phyloP scores from a whole-genome alignment of 1,140 invertebrate genomes.

The Sminthurinus signatus region DNA sequence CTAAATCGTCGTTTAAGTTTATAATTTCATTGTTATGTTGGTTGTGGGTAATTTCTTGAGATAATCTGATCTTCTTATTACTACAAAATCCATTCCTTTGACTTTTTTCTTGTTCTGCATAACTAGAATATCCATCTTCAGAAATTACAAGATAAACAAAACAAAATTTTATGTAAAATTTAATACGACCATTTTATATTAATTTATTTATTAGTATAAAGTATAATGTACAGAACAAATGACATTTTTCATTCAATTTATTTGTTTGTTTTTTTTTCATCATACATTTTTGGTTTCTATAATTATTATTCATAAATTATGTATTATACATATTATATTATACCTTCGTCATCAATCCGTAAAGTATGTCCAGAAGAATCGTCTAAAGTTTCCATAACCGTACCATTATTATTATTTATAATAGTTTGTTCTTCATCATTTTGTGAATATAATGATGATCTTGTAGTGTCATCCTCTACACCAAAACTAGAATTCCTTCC shows the following conservation, averaged over 20 bases:
- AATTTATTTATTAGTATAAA: no score
- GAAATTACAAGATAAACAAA: slow-evolving; percentile 8
- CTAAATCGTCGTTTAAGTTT: no score
- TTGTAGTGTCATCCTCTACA: slow-evolving; percentile 41
- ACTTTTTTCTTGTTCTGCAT: slow-evolving; percentile 10
- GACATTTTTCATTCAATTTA: neutral
- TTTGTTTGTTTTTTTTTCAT: neutral
- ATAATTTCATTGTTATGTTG: no score
- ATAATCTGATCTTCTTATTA: slow-evolving; percentile 25
- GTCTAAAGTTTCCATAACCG: neutral
- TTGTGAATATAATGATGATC: slow-evolving; percentile 39
- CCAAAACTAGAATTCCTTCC: no score
- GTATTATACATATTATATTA: no score
- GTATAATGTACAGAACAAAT: neutral
- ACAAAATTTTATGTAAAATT: neutral
- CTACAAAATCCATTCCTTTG: slow-evolving; percentile 11
- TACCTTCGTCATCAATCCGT: neutral
- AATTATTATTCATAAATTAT: no score
- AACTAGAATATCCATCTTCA: slow-evolving; percentile 29
- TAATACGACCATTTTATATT: no score
- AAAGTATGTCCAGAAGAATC: neutral
- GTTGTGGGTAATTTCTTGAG: no score
- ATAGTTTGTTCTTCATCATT: neutral
- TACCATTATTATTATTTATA: neutral
- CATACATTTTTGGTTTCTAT: no score